Base-by-base conservation (phyloP, 92 coral and sea anemone species). In the Palythoa heliodiscus region DNA sequence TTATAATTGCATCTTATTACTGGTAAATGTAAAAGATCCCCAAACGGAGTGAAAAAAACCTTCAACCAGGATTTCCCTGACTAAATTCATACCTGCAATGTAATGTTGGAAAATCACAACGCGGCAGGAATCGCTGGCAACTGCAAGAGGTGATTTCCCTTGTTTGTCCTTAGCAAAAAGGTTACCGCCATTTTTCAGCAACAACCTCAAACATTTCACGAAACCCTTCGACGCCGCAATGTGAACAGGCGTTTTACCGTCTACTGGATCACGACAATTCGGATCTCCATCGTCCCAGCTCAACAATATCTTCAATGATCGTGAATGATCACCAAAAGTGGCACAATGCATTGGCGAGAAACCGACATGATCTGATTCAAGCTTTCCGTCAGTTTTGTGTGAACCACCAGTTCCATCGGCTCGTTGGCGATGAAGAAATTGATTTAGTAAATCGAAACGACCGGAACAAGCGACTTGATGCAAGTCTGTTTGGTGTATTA, bases 381-480 rank as follows among this genome's bases (percentile, higher is more conserved):
- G 53, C 0, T 20, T 55, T 55, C 22, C 47, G 17, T 3, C 55
- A 15, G 83, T 70, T 15, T 60, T 43, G 53, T 88, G 91, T 15
- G 91, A 88, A 25, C 40, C 82, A 2, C 91, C 91, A 2, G 91
- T 83, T 22, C 37, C 55, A 47, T 88, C 39, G 19, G 87, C 87
- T 20, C 81, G 67, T 69, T 83, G 84, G n/a, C 24, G 60, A 7
- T 63, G 87, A 50, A 83, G 78, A 24, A 83, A 54, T 40, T 82
- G 63, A 17, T 68, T 66, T 1, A 88, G 87, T 23, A 75, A 70
- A 25, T 88, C 71, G 23, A 20, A 88, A 38, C 55, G n/a, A 0
- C 91, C 91, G 22, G 87, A 83, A 43, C 91, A 88, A 0, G 91
- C 91, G 6, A 82, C 87, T 55, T 88, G 91, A 68, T 88, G 91